phyloP scores from a whole-genome alignment of 2,888 invertebrate genomes.

The Hemistola chrysoprasaria region DNA sequence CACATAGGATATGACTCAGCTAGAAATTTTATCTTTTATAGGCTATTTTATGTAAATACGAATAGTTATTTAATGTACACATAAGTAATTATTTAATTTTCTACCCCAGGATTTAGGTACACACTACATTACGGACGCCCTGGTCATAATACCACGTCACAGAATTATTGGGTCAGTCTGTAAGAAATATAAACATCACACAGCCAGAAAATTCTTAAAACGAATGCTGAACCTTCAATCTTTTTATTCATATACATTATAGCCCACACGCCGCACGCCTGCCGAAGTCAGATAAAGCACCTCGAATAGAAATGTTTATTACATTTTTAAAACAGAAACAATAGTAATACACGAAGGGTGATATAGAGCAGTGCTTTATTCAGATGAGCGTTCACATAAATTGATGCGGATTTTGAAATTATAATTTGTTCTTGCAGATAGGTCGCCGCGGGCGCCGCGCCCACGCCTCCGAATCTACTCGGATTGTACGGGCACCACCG shows the following conservation, averaged over 20 bases:
- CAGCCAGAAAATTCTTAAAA: no score
- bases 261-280: conserved; percentile 15
- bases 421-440: conserved; percentile 77
- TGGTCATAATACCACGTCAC: no score
- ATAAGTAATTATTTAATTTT: no score
- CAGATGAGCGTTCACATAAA: conserved; percentile 76
- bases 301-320: conserved; percentile 18
- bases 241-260: conserved; percentile 5
- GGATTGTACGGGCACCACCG: conserved; percentile 25
- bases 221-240: no score
- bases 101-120: no score
- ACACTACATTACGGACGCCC: no score
- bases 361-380: conserved; percentile 72
- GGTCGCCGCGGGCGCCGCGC: conserved; percentile 71
- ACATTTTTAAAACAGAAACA: conserved; percentile 41
- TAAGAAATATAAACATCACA: no score
- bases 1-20: no score
- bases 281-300: conserved; percentile 6
- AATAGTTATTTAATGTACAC: no score
- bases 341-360: conserved; percentile 51
- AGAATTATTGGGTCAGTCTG: no score
- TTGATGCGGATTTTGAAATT: conserved; percentile 79
- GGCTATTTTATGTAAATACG: no score
- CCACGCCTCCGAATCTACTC: conserved; percentile 44
- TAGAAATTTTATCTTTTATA: no score